Evolutionary conservation across 2,888 invertebrate genomes (phyloP), one percentile per base, ranked within the genome.

Genomic region (Chironomus riparius): DNA sequence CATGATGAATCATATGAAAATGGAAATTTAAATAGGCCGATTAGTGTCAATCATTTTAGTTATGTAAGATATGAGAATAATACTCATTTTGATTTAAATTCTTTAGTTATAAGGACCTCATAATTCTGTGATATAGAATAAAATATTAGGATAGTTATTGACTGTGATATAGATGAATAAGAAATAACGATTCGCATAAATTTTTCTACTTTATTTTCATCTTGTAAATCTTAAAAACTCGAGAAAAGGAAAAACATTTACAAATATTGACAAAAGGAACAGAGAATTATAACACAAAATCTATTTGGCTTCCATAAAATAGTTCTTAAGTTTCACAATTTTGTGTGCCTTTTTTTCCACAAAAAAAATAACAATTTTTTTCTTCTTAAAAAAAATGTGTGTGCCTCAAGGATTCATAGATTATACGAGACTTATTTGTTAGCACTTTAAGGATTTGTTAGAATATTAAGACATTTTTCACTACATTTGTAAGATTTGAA

Each of bases 1-100:
- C 18, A 65, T 65, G 38, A 69, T 10, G 47, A 47, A 68, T n/a
- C 6, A 62, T 47, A 28, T 28, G 68, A 13, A 7, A 24, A 65
- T 21, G 21, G 24, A 65, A 24, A 13, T 65, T 65, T 24, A 65
- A 76, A 76, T 76, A 69, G 76, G 76, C 76, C 76, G 76, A 76
- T 76, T 76, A 76, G 76, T 76, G 76, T 76, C 76, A 76, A 76
- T 76, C 68, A 69, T 47, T 68, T 56, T 76, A 76, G 69, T 38
- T 68, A 15, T 56, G 15, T 69, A 69, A 69, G 68, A 5, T 28
- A 69, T 47, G 24, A 68, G 22, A 76, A 76, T 50, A 21, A 50
- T 38, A 47, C 18, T 47, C 10, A 47, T 47, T 56, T 5, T 15
- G 50, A n/a, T n/a, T 50, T 50, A 50, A n/a, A 50, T 15, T 56